phyloP scores from a whole-genome alignment of 2,888 invertebrate genomes.

The Acronicta alni region DNA sequence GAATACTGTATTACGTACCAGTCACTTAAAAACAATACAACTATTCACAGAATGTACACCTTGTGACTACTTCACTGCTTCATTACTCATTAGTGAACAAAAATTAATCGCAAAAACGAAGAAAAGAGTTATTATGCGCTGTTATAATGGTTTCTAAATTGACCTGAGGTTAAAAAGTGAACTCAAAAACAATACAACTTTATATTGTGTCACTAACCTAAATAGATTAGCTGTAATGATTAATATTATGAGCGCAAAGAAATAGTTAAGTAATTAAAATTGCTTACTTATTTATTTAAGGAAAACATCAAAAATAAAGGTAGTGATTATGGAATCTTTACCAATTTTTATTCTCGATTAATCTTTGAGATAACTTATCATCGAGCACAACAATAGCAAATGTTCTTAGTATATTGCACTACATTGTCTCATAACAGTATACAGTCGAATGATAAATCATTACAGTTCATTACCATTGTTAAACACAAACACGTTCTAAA shows the following conservation, averaged over 20 bases:
- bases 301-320: constrained; percentile 5
- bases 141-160: too few species aligned
- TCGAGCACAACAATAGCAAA: constrained; percentile 33
- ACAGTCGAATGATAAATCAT: constrained; percentile 27
- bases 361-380: constrained; percentile 15
- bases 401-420: constrained; percentile 9
- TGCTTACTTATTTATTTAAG: too few species aligned
- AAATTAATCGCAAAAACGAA: neutral
- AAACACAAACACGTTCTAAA: neutral
- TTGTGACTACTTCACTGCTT: neutral
- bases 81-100: neutral
- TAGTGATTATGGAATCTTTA: neutral
- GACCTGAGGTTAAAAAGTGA: too few species aligned
- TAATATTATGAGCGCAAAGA: too few species aligned
- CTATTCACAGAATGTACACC: constrained; percentile 3
- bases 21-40: constrained; percentile 32
- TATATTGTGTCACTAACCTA: too few species aligned
- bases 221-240: too few species aligned
- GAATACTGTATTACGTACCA: constrained; percentile 43
- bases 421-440: constrained; percentile 26
- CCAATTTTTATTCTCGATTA: neutral
- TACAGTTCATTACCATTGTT: constrained; percentile 25
- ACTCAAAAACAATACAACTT: neutral
- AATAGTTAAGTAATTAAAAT: too few species aligned
- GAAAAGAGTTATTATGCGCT: neutral